These are phyloP conservation scores for Simalia tracyae DNA, from an alignment of 2,797 vertebrate species.

Conservation along the genomic window DNA sequence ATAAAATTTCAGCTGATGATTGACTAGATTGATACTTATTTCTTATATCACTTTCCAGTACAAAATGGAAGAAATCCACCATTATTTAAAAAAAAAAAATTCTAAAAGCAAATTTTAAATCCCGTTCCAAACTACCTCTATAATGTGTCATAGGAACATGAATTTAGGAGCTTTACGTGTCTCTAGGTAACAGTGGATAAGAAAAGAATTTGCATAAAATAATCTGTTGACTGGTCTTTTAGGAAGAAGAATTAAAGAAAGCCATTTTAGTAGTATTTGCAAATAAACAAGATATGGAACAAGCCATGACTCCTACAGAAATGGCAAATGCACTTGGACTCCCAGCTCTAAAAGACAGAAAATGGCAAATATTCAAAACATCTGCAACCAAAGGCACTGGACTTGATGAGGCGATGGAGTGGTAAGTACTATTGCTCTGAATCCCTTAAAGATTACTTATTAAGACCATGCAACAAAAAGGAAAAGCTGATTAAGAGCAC, in stretches of 20 bases:
- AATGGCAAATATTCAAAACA: constrained; percentile 99
- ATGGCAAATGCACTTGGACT: constrained; percentile 93
- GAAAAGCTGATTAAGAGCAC: neutral
- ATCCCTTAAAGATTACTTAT: neutral
- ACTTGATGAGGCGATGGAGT: constrained; percentile 97
- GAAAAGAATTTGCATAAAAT: neutral
- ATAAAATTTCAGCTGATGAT: neutral
- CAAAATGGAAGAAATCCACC: neutral
- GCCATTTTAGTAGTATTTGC: constrained; percentile 98
- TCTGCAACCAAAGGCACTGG: constrained; percentile 95
- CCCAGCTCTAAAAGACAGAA: constrained; percentile 93
- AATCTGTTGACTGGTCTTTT: neutral
- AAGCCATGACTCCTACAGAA: constrained; percentile 96
- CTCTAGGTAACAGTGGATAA: too few species aligned
- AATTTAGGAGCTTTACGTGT: neutral
- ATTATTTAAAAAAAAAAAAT: neutral
- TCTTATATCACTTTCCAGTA: neutral
- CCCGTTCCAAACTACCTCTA: neutral
- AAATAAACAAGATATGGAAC: constrained; percentile 99
- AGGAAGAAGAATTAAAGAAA: constrained; percentile 98
- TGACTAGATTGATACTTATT: neutral
- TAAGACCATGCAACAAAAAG: neutral
- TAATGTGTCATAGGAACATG: neutral
- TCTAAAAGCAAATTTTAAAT: neutral
- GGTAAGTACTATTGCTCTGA: constrained; percentile 73